Evolutionary conservation across 1,140 invertebrate species (phyloP).

Genomic region (Drosophila ficusphila): DNA sequence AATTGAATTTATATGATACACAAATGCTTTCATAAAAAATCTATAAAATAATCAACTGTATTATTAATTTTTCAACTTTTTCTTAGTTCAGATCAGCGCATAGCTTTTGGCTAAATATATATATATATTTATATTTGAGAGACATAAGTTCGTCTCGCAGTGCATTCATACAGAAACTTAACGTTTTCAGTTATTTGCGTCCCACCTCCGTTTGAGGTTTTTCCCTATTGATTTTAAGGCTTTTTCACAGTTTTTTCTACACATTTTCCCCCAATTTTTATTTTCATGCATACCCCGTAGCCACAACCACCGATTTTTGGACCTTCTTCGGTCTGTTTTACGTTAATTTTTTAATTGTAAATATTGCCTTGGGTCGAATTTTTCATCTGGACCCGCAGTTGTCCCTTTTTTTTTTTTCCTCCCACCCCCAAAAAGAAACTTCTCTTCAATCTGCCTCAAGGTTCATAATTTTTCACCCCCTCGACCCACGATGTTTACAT

Average conservation of each 20-base stretch:
- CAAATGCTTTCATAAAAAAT: too few species aligned
- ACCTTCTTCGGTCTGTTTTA: conserved; percentile 68
- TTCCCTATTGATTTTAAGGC: conserved; percentile 78
- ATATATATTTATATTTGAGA: background rate
- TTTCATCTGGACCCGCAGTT: conserved; percentile 64
- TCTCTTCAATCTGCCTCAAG: conserved; percentile 44
- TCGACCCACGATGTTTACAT: conserved; percentile 64
- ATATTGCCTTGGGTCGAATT: conserved; percentile 80
- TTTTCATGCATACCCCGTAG: background rate
- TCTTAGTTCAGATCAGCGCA: too few species aligned
- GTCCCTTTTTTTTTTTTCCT: conserved; percentile 10
- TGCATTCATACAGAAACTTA: conserved; percentile 6
- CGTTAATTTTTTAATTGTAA: conserved; percentile 83
- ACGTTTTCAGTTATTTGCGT: conserved; percentile 35
- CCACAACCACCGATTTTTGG: conserved; percentile 12
- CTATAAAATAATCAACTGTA: too few species aligned
- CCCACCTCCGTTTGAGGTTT: conserved; percentile 34
- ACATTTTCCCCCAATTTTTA: conserved; percentile 8
- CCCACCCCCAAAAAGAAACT: background rate
- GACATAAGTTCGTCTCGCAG: background rate
- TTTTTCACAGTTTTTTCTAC: conserved; percentile 75
- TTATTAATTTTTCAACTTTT: too few species aligned
- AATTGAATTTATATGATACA: too few species aligned
- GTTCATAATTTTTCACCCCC: conserved; percentile 68
- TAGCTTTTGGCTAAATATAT: too few species aligned